Evolutionary conservation across 2,113 vertebrate species (phyloP).

Genomic region (Microtus richardsoni): DNA sequence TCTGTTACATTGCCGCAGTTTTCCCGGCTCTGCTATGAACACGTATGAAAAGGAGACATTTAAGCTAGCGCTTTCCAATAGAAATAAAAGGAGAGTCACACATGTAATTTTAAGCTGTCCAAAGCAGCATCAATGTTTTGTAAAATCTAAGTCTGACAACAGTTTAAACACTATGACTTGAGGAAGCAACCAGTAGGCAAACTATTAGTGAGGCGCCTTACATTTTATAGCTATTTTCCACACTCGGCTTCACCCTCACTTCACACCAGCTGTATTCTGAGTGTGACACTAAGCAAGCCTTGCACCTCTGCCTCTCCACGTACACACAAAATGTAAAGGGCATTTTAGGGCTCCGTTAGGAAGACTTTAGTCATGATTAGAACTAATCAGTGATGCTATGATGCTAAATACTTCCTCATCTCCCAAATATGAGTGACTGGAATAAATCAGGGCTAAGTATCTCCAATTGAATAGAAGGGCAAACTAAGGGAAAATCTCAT

Average conservation of each 20-base stretch:
- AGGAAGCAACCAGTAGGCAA: neutral
- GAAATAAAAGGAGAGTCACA: neutral
- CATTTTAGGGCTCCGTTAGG: neutral
- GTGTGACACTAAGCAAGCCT: neutral
- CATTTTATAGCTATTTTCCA: neutral
- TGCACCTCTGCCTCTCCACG: neutral
- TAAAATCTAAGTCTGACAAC: neutral
- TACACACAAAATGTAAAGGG: neutral
- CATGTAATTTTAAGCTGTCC: neutral
- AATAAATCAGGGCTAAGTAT: neutral
- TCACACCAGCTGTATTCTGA: neutral
- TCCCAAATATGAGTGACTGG: neutral
- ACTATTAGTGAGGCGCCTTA: neutral
- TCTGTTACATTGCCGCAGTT: neutral
- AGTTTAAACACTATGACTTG: neutral
- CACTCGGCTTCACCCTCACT: neutral
- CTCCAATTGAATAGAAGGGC: neutral
- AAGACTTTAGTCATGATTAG: slow-evolving; percentile 27
- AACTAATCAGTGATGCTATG: neutral
- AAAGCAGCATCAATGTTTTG: neutral
- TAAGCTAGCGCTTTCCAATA: neutral
- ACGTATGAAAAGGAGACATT: neutral
- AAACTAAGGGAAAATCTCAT: neutral
- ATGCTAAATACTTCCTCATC: neutral
- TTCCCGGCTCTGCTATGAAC: neutral